These are phyloP conservation scores for Danionella cerebrum DNA, from an alignment of 2,113 vertebrate genomes.

Conservation along the genomic window DNA sequence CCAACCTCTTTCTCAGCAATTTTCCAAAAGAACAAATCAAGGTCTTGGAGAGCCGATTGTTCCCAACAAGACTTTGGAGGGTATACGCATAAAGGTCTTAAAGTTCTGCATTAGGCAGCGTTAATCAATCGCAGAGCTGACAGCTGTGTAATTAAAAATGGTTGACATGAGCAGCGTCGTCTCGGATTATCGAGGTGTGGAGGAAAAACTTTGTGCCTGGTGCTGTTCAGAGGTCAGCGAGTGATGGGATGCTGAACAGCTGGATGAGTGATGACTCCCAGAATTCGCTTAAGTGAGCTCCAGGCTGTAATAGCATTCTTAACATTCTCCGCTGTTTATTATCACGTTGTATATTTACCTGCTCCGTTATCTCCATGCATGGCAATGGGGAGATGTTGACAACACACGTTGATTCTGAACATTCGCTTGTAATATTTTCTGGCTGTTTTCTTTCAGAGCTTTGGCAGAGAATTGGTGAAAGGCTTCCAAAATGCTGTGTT, in stretches of 20 bases:
- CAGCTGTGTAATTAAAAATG: neutral
- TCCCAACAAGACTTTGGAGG: neutral
- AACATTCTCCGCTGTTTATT: slow-evolving; percentile 21
- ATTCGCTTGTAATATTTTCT: neutral
- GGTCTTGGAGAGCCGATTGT: neutral
- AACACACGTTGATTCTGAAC: neutral
- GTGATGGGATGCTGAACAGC: neutral
- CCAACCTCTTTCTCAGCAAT: neutral
- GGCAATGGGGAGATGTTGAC: neutral
- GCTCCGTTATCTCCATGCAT: slow-evolving; percentile 9
- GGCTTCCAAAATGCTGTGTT: neutral
- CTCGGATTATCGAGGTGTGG: slow-evolving; percentile 1
- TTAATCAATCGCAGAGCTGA: slow-evolving; percentile 11
- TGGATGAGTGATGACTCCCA: slow-evolving; percentile 3
- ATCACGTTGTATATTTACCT: neutral
- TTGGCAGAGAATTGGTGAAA: neutral
- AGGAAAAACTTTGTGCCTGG: neutral
- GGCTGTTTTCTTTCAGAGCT: neutral
- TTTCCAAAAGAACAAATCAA: neutral
- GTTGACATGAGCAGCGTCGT: neutral
- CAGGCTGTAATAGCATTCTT: slow-evolving; percentile 21
- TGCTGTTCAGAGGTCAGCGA: neutral
- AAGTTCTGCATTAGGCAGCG: slow-evolving; percentile 5
- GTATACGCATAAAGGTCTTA: slow-evolving; percentile 8
- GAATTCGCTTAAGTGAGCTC: neutral